phyloP scores from a whole-genome alignment of 2,888 invertebrate genomes.

The Formica aserva region DNA sequence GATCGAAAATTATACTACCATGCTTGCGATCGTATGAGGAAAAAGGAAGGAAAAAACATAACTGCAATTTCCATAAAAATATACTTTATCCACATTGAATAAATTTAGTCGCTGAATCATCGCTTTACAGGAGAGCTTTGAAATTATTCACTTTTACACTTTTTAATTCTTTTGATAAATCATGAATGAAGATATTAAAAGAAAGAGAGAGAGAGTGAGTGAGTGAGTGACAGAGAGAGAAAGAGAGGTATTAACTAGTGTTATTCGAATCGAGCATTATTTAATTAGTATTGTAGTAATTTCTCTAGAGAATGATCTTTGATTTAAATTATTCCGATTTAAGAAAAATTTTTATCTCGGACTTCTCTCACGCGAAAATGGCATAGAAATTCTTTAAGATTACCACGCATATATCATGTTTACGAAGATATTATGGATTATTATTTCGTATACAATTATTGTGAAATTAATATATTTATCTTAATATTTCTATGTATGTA shows the following conservation, averaged over 20 bases:
- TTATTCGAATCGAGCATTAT: slow-evolving; percentile 21
- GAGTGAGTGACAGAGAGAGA: too few relatives aligned
- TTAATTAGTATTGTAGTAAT: slow-evolving; percentile 32
- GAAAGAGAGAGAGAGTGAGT: too few relatives aligned
- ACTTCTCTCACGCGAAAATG: neutral
- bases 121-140: neutral
- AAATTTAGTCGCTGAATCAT: slow-evolving; percentile 34
- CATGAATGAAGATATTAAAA: slow-evolving; percentile 18
- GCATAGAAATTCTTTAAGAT: neutral
- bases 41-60: neutral
- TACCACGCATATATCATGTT: neutral
- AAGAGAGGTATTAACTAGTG: neutral
- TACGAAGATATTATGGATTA: too few relatives aligned
- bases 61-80: slow-evolving; percentile 33
- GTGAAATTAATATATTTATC: too few relatives aligned
- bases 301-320: neutral
- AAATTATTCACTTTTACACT: slow-evolving; percentile 24
- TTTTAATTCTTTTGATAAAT: slow-evolving; percentile 19
- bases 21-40: neutral
- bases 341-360: neutral
- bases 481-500: too few relatives aligned
- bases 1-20: neutral
- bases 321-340: neutral
- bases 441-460: too few relatives aligned
- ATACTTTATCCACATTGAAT: slow-evolving; percentile 35